A percentile compares a stretch with the other conserved stretches of the same genome.
phyloP scores from a whole-genome alignment of 2,888 invertebrate genomes.

The Perizoma flavofasciatum region DNA sequence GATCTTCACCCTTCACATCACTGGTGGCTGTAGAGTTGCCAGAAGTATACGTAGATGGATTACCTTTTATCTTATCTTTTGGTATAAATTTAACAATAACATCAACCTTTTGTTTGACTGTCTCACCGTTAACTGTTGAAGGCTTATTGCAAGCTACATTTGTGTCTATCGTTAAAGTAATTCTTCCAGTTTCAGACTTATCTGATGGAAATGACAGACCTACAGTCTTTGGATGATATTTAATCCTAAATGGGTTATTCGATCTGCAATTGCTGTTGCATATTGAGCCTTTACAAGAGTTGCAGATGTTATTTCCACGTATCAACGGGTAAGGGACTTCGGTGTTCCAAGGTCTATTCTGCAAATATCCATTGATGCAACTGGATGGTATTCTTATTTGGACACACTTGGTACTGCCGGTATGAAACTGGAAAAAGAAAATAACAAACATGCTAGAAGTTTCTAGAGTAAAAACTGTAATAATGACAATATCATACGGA shows the following conservation, averaged over 20 bases:
- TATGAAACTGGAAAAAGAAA: slow-evolving; percentile 27
- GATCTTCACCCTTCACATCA: slow-evolving; percentile 3
- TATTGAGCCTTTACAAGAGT: slow-evolving; percentile 16
- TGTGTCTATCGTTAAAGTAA: slow-evolving; percentile 49
- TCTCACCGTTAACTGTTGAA: slow-evolving; percentile 13
- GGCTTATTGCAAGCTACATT: slow-evolving; percentile 9
- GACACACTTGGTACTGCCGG: slow-evolving; percentile 11
- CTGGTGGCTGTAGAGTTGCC: slow-evolving; percentile 16
- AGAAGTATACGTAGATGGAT: slow-evolving; percentile 6
- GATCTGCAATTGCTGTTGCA: slow-evolving; percentile 19
- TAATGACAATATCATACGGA: too few species aligned
- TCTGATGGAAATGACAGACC: slow-evolving; percentile 39
- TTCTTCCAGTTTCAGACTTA: slow-evolving; percentile 25
- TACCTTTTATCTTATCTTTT: not conserved
- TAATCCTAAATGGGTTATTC: slow-evolving; percentile 15
- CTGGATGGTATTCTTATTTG: slow-evolving; percentile 23
- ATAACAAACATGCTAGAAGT: not conserved
- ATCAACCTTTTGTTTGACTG: slow-evolving; percentile 18
- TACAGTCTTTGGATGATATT: slow-evolving; percentile 22
- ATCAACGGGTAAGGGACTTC: slow-evolving; percentile 16
- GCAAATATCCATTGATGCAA: slow-evolving; percentile 12
- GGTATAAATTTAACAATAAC: slow-evolving; percentile 20
- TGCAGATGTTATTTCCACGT: slow-evolving; percentile 27
- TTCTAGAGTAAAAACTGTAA: not conserved
- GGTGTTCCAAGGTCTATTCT: slow-evolving; percentile 1